Base-by-base conservation (phyloP, 2,113 vertebrate species). In the Equus quagga region DNA sequence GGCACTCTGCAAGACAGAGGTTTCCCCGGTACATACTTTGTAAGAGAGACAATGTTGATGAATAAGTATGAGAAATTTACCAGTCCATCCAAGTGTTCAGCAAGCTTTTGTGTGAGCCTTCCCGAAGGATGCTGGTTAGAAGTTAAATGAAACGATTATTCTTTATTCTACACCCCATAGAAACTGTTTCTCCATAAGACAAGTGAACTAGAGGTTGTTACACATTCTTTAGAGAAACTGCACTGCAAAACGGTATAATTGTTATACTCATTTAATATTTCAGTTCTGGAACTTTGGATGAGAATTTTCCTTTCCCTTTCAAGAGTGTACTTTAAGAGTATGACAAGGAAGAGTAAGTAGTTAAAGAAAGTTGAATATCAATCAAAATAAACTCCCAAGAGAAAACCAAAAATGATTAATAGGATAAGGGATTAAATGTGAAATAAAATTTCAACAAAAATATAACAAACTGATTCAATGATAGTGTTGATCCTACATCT, bases 191-290 rank as follows among this genome's bases (percentile, higher is more conserved):
- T 94, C 60, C 58, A 19, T 33, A 72, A 69, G 51, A 89, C 36
- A 86, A 85, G 31, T 19, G 9, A 58, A 36, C 41, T 44, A 69
- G 67, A 84, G 18, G 6, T 72, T 75, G 36, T 94, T 92, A 82
- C 60, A 46, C 1, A 89, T 82, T 94, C 54, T 96, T 97, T 70
- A 92, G 78, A 89, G 58, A 96, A 82, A 85, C 23, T 54, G 18
- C 23, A 28, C 15, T 70, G 73, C 49, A 94, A 84, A 91, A n/a
- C 72, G 28, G 56, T 69, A 6, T 91, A 60, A 58, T 13, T 90
- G 72, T 78, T 93, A 17, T 26, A 95, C 49, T 91, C 64, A 75
- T 54, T 97, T 96, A 75, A 76, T 95, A 80, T 85, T 96, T 78
- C 92, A 91, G 54, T 89, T 96, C 49, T 79, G 24, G 65, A 95